Conservation (phyloP, 2,888 invertebrate species). For the Drosophila testacea region DNA sequence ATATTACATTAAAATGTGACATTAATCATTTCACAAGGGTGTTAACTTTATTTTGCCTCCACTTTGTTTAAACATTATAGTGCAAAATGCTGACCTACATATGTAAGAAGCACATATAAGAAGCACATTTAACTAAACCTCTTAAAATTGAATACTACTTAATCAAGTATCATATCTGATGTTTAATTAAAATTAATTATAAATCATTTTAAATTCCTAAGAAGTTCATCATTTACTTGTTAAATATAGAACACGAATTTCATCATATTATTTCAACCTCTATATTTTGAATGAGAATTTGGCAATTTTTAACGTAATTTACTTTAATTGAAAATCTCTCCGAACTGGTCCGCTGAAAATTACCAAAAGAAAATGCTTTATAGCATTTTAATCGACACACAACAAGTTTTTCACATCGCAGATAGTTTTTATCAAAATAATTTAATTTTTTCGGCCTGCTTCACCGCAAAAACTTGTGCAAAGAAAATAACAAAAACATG, state of each 20-base stretch:
- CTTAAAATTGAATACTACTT: too few species aligned
- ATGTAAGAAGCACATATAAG: too few species aligned
- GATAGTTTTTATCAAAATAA: conserved; percentile 16
- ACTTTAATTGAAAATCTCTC: conserved; percentile 22
- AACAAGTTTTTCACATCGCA: conserved; percentile 31
- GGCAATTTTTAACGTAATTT: conserved; percentile 14
- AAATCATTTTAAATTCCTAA: not conserved
- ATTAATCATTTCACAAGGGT: not conserved
- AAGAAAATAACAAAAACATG: conserved; percentile 18
- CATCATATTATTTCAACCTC: not conserved
- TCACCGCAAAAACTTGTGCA: conserved; percentile 6
- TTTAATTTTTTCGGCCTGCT: conserved; percentile 18
- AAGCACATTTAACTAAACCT: too few species aligned
- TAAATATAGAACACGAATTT: not conserved
- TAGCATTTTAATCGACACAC: conserved; percentile 32
- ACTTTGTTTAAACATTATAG: not conserved
- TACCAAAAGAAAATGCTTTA: conserved; percentile 33
- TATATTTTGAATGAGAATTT: not conserved
- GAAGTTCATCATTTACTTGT: not conserved
- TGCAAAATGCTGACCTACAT: not conserved
- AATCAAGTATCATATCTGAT: not conserved
- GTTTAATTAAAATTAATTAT: not conserved
- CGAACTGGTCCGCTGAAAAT: conserved; percentile 23
- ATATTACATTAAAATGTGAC: not conserved
- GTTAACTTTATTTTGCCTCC: not conserved